phyloP scores from a whole-genome alignment of 64 coral and sea anemone species.

The Pocillopora verrucosa region DNA sequence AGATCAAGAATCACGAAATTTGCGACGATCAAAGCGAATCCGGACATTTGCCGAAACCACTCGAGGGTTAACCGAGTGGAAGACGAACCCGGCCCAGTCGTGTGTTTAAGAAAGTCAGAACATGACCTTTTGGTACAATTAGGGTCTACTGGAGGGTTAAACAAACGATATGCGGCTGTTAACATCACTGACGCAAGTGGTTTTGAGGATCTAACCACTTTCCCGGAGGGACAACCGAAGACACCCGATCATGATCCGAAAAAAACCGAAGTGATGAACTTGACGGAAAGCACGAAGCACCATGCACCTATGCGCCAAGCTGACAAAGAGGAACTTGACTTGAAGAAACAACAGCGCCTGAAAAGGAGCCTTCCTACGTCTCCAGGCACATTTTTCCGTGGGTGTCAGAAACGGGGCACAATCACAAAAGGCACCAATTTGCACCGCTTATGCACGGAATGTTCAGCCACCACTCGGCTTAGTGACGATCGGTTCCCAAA shows the following conservation, averaged over 20 bases:
- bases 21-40: background rate
- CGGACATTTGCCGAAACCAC: background rate
- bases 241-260: background rate
- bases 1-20: background rate
- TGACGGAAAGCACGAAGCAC: background rate
- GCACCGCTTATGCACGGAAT: conserved; percentile 6
- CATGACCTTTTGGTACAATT: background rate
- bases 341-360: background rate
- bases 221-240: background rate
- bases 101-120: background rate
- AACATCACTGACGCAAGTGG: background rate
- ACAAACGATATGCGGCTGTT: background rate
- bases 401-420: background rate
- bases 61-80: background rate
- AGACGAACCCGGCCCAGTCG: background rate
- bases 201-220: background rate
- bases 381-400: background rate
- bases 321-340: background rate
- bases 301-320: background rate
- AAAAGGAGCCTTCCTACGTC: background rate
- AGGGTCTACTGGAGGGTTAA: background rate
- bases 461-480: background rate
- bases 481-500: background rate
- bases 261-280: background rate
- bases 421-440: background rate